A percentile compares a stretch with the other conserved stretches of the same genome.
Evolutionary conservation across 2,113 vertebrate genomes (phyloP).

Genomic region (Esox niger): DNA sequence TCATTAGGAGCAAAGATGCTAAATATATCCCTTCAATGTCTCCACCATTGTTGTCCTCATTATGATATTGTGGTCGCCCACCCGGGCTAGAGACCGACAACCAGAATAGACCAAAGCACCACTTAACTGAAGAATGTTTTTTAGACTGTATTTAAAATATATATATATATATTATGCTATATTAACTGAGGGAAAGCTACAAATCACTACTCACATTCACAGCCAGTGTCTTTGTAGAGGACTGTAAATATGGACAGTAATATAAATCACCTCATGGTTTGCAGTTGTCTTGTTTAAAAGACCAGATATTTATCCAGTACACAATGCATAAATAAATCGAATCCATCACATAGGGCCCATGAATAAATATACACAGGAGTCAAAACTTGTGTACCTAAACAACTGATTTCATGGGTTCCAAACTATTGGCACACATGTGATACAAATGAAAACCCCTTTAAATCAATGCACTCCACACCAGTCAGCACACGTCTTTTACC

Average conservation of each 20-base stretch:
- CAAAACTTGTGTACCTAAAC: background rate
- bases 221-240: background rate
- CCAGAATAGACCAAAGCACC: background rate
- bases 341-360: background rate
- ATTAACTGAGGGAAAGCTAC: background rate
- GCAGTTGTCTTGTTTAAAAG: background rate
- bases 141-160: too few species aligned
- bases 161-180: background rate
- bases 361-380: background rate
- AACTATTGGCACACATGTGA: background rate
- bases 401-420: background rate
- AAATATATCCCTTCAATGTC: too few species aligned
- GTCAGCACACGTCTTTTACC: slow-evolving; percentile 56
- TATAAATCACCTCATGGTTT: background rate
- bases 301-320: background rate
- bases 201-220: background rate
- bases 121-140: background rate
- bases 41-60: too few species aligned
- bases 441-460: background rate
- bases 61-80: too few species aligned
- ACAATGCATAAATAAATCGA: background rate
- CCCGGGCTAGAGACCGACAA: background rate
- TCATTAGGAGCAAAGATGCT: too few species aligned
- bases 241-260: background rate
- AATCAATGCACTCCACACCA: background rate